Conservation (phyloP, 2,797 vertebrate species). For the Lophotriccus pileatus region DNA sequence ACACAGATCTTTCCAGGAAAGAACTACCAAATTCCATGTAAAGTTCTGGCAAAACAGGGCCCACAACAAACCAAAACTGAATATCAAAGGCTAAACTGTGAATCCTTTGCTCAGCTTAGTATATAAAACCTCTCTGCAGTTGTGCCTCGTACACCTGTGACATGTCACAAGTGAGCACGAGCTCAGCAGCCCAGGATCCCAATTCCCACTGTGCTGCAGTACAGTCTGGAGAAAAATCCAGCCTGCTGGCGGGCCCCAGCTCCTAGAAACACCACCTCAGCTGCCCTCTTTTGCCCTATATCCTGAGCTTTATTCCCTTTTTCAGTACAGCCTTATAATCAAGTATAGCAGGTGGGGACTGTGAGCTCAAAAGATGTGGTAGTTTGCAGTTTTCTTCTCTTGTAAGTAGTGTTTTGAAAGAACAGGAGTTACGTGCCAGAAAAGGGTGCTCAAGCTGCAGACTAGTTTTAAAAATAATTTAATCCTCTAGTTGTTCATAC, state of each 20-base stretch:
- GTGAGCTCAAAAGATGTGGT: neutral
- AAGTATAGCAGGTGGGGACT: neutral
- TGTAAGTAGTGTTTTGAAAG: neutral
- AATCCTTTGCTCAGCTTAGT: neutral
- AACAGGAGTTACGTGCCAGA: neutral
- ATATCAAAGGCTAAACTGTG: neutral
- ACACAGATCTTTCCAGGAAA: neutral
- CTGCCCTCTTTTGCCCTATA: neutral
- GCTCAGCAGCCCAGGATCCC: neutral
- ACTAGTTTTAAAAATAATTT: neutral
- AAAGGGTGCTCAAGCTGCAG: neutral
- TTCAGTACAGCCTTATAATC: neutral
- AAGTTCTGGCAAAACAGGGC: neutral
- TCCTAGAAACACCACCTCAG: neutral
- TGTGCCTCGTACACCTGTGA: neutral
- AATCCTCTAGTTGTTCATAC: neutral
- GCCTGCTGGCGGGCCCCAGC: neutral
- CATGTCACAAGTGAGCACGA: neutral
- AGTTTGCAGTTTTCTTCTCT: neutral
- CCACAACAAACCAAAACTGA: neutral
- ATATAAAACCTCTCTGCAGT: neutral
- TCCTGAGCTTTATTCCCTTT: neutral
- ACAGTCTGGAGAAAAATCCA: neutral
- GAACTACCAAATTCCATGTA: neutral
- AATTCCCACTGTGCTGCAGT: neutral